Percentiles rank a stretch among this genome's conserved stretches.
phyloP scores from a whole-genome alignment of 2,797 vertebrate species.

The Cossypha caffra region DNA sequence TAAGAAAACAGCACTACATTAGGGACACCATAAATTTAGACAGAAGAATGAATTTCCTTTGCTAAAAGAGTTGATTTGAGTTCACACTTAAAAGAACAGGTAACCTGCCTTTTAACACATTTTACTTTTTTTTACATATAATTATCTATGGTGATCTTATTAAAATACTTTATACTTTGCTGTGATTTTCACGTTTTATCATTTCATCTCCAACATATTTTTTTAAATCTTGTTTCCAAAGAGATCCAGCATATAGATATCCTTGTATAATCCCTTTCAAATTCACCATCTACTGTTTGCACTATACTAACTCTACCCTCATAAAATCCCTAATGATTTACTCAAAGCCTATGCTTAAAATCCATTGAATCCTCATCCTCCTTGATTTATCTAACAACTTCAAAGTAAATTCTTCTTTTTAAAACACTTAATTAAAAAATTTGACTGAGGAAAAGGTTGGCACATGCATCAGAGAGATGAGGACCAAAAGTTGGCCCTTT shows the following conservation, averaged over 20 bases:
- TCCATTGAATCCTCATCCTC: neutral
- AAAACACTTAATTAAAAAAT: conserved; percentile 23
- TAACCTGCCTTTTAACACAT: neutral
- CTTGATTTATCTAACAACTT: conserved; percentile 28
- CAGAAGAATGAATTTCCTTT: neutral
- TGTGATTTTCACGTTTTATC: neutral
- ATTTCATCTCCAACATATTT: neutral
- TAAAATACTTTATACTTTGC: neutral
- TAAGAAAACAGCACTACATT: neutral
- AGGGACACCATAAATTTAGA: neutral
- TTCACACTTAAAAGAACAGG: neutral
- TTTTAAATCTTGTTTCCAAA: neutral
- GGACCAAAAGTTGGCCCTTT: neutral
- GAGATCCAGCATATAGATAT: neutral
- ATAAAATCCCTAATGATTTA: neutral
- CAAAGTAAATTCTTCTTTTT: conserved; percentile 1
- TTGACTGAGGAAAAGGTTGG: neutral
- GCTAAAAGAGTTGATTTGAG: neutral
- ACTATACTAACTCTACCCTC: neutral
- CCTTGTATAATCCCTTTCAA: neutral
- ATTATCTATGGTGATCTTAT: neutral
- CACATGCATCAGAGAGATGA: neutral
- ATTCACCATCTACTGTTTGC: neutral
- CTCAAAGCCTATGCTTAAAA: neutral
- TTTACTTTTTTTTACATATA: neutral